A percentile compares a stretch with the other conserved stretches of the same genome.
phyloP scores from a whole-genome alignment of 2,113 vertebrate genomes.

The Nycticorax nycticorax region DNA sequence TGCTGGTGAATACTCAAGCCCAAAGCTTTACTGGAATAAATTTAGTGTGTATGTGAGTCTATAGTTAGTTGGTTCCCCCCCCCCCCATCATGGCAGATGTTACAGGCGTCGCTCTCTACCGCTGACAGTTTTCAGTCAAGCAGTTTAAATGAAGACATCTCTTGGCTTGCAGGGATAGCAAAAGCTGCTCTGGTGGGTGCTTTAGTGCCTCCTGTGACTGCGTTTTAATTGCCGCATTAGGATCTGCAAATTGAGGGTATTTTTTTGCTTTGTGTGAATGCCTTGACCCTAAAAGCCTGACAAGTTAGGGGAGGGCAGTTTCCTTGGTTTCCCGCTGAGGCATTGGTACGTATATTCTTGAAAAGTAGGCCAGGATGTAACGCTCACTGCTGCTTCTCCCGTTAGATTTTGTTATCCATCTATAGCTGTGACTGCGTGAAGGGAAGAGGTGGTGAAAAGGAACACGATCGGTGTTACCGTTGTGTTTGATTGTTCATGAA shows the following conservation, averaged over 20 bases:
- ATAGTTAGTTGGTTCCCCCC: neutral
- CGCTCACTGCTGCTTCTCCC: neutral
- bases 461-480: neutral
- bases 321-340: neutral
- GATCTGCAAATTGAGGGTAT: neutral
- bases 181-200: neutral
- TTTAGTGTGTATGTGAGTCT: neutral
- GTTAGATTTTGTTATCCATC: neutral
- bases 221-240: neutral
- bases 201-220: neutral
- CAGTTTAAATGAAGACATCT: neutral
- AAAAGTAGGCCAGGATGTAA: neutral
- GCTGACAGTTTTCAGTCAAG: neutral
- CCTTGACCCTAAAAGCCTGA: neutral
- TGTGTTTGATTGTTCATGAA: neutral
- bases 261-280: neutral
- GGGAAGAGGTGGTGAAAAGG: neutral
- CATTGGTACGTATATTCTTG: neutral
- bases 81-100: neutral
- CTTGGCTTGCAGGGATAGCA: neutral
- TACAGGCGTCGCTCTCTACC: neutral
- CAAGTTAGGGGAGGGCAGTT: neutral
- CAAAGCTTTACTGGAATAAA: neutral
- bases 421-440: neutral
- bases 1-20: neutral